phyloP scores from a whole-genome alignment of 2,888 invertebrate genomes.

The Meganola albula region DNA sequence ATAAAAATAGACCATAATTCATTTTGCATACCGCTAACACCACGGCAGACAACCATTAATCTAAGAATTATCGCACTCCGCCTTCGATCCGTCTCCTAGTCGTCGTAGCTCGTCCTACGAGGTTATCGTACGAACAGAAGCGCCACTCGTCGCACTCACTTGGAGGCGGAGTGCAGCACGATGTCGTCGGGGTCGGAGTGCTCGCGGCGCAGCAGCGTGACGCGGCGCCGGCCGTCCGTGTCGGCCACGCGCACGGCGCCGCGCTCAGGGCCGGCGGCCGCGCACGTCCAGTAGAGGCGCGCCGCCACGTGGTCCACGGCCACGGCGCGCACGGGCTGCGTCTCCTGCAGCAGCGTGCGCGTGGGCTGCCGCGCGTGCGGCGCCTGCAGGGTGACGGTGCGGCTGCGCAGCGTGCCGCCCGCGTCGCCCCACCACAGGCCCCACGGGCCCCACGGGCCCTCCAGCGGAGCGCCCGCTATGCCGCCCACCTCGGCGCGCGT shows the following conservation, averaged over 20 bases:
- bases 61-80: too few species aligned
- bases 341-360: conserved; percentile 12
- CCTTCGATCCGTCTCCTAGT: neutral
- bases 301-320: conserved; percentile 84
- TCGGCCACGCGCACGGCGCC: conserved; percentile 52
- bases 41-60: too few species aligned
- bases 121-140: too few species aligned
- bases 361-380: conserved; percentile 6
- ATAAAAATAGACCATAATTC: too few species aligned
- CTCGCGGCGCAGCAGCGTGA: conserved; percentile 67
- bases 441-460: conserved; percentile 52
- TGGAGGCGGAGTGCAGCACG: conserved; percentile 80
- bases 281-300: conserved; percentile 80
- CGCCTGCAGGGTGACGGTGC: conserved; percentile 17
- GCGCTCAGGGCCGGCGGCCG: conserved; percentile 22
- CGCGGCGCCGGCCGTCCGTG: conserved; percentile 75
- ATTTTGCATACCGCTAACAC: too few species aligned
- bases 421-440: conserved; percentile 57
- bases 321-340: conserved; percentile 80
- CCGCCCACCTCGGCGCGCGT: conserved; percentile 34
- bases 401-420: conserved; percentile 36
- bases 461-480: conserved; percentile 38
- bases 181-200: conserved; percentile 84
- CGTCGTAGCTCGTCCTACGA: too few species aligned
- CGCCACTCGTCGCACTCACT: conserved; percentile 41